phyloP scores from a whole-genome alignment of 2,113 vertebrate genomes.

The Neodon shergylaensis region DNA sequence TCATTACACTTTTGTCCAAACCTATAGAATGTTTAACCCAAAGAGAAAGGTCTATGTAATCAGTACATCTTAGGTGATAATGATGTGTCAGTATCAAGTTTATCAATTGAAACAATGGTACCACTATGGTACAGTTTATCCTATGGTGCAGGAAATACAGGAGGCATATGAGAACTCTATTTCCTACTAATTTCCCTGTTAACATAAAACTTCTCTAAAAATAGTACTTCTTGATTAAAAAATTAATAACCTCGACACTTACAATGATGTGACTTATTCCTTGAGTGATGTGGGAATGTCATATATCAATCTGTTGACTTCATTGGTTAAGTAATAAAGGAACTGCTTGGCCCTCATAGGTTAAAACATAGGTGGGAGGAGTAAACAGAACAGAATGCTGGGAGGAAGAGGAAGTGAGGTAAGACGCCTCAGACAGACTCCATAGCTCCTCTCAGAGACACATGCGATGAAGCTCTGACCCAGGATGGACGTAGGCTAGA shows the following conservation, averaged over 20 bases:
- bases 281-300: too few relatives aligned
- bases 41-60: not conserved
- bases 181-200: slow-evolving; percentile 7
- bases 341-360: too few relatives aligned
- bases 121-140: not conserved
- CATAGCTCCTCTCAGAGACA: too few relatives aligned
- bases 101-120: not conserved
- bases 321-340: too few relatives aligned
- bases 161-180: not conserved
- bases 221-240: not conserved
- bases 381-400: too few relatives aligned
- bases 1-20: not conserved
- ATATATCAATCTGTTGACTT: too few relatives aligned
- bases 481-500: too few relatives aligned
- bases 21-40: not conserved
- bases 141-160: not conserved
- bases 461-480: too few relatives aligned
- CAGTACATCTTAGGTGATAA: not conserved
- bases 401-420: too few relatives aligned
- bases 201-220: slow-evolving; percentile 19
- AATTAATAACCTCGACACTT: not conserved
- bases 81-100: not conserved
- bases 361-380: too few relatives aligned
- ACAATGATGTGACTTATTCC: not conserved
- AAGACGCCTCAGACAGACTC: too few relatives aligned